Evolutionary conservation across 2,797 vertebrate species (phyloP), one percentile per base, ranked within the genome.

Genomic region (Loriculus beryllinus): DNA sequence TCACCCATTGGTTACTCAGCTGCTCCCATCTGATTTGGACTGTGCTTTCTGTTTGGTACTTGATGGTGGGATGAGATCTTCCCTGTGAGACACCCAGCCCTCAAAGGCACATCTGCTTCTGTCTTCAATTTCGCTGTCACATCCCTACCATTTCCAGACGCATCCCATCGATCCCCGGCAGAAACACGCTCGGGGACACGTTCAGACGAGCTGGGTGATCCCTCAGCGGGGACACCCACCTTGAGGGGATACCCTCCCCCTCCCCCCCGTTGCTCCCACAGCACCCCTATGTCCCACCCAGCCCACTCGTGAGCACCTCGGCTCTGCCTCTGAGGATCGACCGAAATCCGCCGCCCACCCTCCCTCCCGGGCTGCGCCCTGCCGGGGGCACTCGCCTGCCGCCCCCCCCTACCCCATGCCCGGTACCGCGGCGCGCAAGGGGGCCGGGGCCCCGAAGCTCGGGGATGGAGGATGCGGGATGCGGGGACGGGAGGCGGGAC

Each of bases 21-120:
- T 52, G 71, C 88, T 95, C 75, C 90, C 90, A 82, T 93, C 93
- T 74, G 74, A 77, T 95, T 95, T 93, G 83, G 80, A 28, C 88
- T 90, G 45, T 20, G 86, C 40, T 82, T 92, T 93, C 83, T 79
- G 51, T 72, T 79, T 77, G 74, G 65, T 90, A 49, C 77, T 86
- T 82, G 88, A 72, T 72, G 82, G 80, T 77, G 70, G 86, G 90
- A 60, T 74, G 60, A 92, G 83, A 90, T 79, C 56, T 82, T 94
- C 78, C 70, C 52, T 37, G 45, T 39, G 35, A 85, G 84, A 77
- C 59, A 49, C 26, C 37, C 47, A 0, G 47, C 43, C 67, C 94
- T 86, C 93, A 59, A 69, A 92, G 77, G 67, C 88, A 86, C 80
- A 79, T 62, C 70, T 31, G 68, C 88, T 72, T 9, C 67, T 78